Base-by-base conservation (phyloP, 2,797 vertebrate genomes). In the Knipowitschia caucasica region DNA sequence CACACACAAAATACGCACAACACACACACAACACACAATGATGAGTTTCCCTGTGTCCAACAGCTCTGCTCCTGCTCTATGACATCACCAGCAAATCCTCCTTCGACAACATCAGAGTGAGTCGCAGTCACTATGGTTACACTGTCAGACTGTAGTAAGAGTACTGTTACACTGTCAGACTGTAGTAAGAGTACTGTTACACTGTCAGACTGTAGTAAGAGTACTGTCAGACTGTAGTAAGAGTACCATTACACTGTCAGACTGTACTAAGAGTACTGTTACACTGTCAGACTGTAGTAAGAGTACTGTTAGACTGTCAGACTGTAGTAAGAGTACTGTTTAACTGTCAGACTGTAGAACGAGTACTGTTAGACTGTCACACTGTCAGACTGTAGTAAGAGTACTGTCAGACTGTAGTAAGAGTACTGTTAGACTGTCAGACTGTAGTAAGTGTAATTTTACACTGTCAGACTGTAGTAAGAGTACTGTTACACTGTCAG, bases 41-140 rank as follows among this genome's bases (percentile, higher is more conserved):
- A 23, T 10, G 5, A 12, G 6, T n/a, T 25, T 44, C 30, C 21
- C 30, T 50, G 10, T 73, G 5, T 69, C 42, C 69, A 31, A 1
- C 84, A 95, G 93, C 95, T 33, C 84, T 98, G 71, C 86, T 97
- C 59, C 89, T 98, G 53, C 88, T 98, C 34, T 97, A 97, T 0
- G 95, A 98, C 69, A 95, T 96, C 87, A 96, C 94, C 86, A 95
- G 81, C 89, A 93, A 78, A 77, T 81, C 92, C 33, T 95, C 94
- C 56, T 96, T 94, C 1, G 94, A 96, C 82, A 95, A 95, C 86
- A 94, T 94, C 36, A 87, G 91, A 10, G 94, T 95, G 69, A 82
- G 93, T 42, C 5, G 1, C 31, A 5, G 1, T 14, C n/a, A 33
- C 31, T 33, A 10, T 4, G n/a, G 31, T n/a, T 14, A n/a, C 12